A percentile compares a stretch with the other conserved stretches of the same genome.
Evolutionary conservation across 2,113 vertebrate species (phyloP).

Genomic region (Aegotheles bennettii): DNA sequence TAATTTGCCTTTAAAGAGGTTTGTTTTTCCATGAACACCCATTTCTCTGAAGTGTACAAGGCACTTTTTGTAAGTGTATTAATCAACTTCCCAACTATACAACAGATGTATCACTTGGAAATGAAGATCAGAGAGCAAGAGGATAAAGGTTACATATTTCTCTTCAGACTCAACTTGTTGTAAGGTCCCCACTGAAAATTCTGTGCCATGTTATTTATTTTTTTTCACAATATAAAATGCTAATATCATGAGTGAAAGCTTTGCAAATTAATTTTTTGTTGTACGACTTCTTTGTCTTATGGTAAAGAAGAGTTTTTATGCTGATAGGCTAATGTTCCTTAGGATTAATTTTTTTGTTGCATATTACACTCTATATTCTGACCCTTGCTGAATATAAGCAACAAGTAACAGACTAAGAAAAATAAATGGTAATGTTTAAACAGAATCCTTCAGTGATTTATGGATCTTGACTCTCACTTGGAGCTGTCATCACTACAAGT

Average conservation of each 20-base stretch:
- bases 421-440: slow-evolving; percentile 9
- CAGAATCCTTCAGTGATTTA: slow-evolving; percentile 47
- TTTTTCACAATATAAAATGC: not conserved
- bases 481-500: slow-evolving; percentile 2
- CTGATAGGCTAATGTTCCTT: rapidly evolving
- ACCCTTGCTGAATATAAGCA: not conserved
- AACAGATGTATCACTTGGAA: not conserved
- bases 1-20: not conserved
- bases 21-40: not conserved
- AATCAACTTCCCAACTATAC: not conserved
- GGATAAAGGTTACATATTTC: not conserved
- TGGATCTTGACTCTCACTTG: slow-evolving; percentile 2
- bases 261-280: not conserved
- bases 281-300: not conserved
- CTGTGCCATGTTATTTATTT: not conserved
- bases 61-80: not conserved
- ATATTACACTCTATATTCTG: not conserved
- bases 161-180: not conserved
- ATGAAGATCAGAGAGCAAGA: not conserved
- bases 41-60: not conserved
- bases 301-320: not conserved
- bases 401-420: slow-evolving; percentile 10
- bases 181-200: not conserved
- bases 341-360: not conserved
- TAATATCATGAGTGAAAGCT: not conserved